Evolutionary conservation across 2,797 vertebrate species (phyloP).

Genomic region (Coendou prehensilis): DNA sequence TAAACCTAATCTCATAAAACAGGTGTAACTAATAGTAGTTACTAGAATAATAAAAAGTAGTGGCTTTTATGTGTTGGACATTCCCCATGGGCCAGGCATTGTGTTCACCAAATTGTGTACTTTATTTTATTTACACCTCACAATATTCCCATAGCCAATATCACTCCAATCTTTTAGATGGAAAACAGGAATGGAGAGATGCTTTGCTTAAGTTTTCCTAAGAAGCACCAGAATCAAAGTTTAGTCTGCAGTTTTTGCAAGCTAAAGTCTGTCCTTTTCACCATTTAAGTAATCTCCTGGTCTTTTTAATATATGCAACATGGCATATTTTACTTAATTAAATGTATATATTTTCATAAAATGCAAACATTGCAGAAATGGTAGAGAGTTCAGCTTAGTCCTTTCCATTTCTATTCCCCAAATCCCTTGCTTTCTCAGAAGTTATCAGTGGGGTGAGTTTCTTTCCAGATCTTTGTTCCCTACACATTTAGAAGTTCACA

Average conservation of each 20-base stretch:
- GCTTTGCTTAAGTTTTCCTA: neutral
- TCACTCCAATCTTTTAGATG: neutral
- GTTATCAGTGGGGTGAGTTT: neutral
- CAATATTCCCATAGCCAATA: neutral
- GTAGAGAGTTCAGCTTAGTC: neutral
- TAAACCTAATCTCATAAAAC: neutral
- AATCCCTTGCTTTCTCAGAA: neutral
- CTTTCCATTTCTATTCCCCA: neutral
- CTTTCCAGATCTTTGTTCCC: neutral
- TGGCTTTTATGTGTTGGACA: neutral
- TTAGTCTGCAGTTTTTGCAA: neutral
- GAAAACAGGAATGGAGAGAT: neutral
- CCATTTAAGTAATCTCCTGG: neutral
- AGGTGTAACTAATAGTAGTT: neutral
- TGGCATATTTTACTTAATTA: conserved; percentile 17
- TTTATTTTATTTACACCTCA: neutral
- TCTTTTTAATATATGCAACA: neutral
- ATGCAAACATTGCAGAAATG: neutral
- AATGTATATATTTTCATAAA: conserved; percentile 12
- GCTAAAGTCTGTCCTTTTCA: neutral
- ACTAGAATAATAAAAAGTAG: neutral
- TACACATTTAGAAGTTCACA: neutral
- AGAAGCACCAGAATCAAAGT: neutral
- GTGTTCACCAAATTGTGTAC: neutral
- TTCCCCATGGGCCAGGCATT: neutral